Percentiles rank a stretch among this genome's conserved stretches.
These are phyloP conservation scores for Psix sp. DNA, from an alignment of 1,140 invertebrate genomes.

Conservation along the genomic window DNA sequence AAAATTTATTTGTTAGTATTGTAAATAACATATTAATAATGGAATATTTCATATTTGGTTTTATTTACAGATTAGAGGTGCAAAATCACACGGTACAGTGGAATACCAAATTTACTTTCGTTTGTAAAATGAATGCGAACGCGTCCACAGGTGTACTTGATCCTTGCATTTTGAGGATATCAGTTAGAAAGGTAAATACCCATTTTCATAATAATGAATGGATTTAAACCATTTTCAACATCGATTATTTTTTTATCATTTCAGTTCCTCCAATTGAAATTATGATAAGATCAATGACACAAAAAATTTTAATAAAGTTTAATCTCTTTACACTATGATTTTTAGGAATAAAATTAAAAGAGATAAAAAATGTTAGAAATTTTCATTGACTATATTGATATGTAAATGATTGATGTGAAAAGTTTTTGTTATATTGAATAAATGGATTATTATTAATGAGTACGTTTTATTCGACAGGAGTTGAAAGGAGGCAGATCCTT, in stretches of 20 bases:
- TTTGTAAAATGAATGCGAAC: slow-evolving; percentile 98
- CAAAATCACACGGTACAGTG: slow-evolving; percentile 94
- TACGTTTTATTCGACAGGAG: slow-evolving; percentile 79
- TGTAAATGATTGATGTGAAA: too few species aligned
- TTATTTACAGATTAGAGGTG: slow-evolving; percentile 90
- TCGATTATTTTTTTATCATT: too few species aligned
- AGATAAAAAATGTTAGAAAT: too few species aligned
- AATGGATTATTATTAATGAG: neutral
- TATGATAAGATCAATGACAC: too few species aligned
- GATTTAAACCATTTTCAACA: neutral
- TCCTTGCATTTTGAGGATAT: slow-evolving; percentile 92
- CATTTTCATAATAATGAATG: slow-evolving; percentile 5
- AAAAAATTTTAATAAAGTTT: too few species aligned
- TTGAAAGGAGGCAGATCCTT: slow-evolving; percentile 92
- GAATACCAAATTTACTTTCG: slow-evolving; percentile 92
- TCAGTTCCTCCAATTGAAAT: neutral
- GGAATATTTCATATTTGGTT: slow-evolving; percentile 9
- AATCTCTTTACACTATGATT: too few species aligned
- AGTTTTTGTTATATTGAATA: neutral
- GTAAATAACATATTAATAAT: neutral
- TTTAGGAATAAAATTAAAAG: too few species aligned
- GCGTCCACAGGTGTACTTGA: slow-evolving; percentile 95
- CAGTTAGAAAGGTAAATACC: slow-evolving; percentile 91
- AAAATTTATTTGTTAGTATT: too few species aligned
- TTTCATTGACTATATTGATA: too few species aligned